Evolutionary conservation across 1,140 invertebrate genomes (phyloP).

Genomic region (Drosophila orosa): DNA sequence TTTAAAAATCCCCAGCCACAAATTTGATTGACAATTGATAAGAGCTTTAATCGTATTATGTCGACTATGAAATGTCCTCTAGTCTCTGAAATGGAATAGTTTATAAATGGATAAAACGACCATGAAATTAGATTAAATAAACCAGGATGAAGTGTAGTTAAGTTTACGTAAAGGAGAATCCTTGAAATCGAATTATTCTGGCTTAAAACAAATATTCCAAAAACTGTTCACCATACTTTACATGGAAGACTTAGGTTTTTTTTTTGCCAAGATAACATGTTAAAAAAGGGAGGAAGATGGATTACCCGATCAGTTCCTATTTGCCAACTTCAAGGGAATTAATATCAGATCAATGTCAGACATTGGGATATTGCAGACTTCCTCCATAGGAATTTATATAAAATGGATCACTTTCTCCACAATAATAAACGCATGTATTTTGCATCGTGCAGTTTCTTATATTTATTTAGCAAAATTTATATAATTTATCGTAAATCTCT

Average conservation of each 20-base stretch:
- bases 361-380: neutral
- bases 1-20: slow-evolving; percentile 4
- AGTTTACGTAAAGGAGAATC: neutral
- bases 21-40: slow-evolving; percentile 33
- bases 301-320: neutral
- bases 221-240: neutral
- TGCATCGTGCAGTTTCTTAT: slow-evolving; percentile 60
- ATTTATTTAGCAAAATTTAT: slow-evolving; percentile 53
- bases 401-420: neutral
- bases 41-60: neutral
- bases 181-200: neutral
- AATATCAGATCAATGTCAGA: slow-evolving; percentile 3
- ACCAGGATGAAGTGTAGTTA: neutral
- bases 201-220: neutral
- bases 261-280: neutral
- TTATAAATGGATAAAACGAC: neutral
- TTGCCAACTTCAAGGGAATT: neutral
- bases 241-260: neutral
- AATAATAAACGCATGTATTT: slow-evolving; percentile 7
- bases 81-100: neutral
- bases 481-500: slow-evolving; percentile 48
- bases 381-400: neutral
- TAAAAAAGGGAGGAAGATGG: neutral
- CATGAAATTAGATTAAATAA: neutral
- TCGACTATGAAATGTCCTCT: neutral